These are phyloP conservation scores for Heliothis peltigera DNA, from an alignment of 2,888 invertebrate species.

Conservation along the genomic window DNA sequence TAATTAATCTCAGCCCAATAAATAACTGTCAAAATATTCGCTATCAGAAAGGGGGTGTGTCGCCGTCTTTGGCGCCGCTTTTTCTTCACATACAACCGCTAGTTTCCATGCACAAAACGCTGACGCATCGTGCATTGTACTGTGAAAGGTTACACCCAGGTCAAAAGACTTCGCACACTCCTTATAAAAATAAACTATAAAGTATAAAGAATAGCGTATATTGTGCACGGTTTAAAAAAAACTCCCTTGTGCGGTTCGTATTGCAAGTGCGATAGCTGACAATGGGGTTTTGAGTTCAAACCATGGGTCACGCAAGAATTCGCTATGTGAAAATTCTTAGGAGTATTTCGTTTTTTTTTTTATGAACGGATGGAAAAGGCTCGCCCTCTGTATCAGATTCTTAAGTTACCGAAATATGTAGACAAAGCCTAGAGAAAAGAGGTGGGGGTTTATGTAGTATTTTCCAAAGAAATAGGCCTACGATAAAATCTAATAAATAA, in stretches of 20 bases:
- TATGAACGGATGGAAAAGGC: no score
- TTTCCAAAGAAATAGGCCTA: constrained; percentile 6
- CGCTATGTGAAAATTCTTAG: neutral
- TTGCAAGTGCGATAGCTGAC: neutral
- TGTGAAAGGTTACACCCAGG: constrained; percentile 51
- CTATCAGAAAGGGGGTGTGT: constrained; percentile 48
- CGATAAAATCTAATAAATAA: constrained; percentile 23
- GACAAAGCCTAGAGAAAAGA: neutral
- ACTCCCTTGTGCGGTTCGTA: neutral
- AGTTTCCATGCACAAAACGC: constrained; percentile 60
- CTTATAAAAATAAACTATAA: constrained; percentile 44
- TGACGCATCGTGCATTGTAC: constrained; percentile 62
- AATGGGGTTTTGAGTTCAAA: neutral
- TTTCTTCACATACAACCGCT: constrained; percentile 60
- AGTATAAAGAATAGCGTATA: constrained; percentile 25
- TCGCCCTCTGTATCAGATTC: no score
- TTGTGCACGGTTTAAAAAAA: constrained; percentile 21
- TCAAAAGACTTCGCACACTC: constrained; percentile 30
- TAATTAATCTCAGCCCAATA: constrained; percentile 39
- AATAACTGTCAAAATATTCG: constrained; percentile 31
- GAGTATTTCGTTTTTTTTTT: neutral
- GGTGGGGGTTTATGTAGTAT: neutral
- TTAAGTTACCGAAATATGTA: no score
- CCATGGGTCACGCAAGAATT: neutral
- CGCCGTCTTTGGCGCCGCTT: constrained; percentile 23